Evolutionary conservation across 35 echinoderm and acorn worm genomes (phyloP), one percentile per base, ranked within the genome.

Genomic region (Chiridota heheva): DNA sequence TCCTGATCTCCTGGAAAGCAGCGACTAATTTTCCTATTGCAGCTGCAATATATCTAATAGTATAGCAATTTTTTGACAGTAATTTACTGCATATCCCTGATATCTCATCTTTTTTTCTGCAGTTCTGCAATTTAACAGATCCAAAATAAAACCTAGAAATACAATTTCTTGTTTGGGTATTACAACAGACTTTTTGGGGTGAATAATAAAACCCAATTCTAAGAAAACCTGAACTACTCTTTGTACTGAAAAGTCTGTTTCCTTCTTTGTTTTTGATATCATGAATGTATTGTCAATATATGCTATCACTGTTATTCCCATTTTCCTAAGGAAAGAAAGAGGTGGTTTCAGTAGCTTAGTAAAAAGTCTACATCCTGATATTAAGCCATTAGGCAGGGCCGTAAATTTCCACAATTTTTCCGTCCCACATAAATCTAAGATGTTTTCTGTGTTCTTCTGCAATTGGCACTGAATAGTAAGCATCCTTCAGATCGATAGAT

Each of bases 401-500:
- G 40, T 72, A 43, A 67, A 67, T 67, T 67, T 27, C 5, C 2
- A 67, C 17, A 67, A 18, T 30, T 5, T 67, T 34, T 36, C 63
- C 27, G 12, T 28, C 17, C 63, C 63, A 67, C 5, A 67, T 67
- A 67, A 67, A 10, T 28, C 38, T 28, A 16, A 67, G 38, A 67
- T 10, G 18, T 31, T 61, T 61, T 17, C 63, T 46, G 44, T 83
- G 42, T 63, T 60, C 46, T 0, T 3, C 5, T 24, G 29, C 5
- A 60, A 89, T 77, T 18, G 69, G 79, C 2, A 74, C 69, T 24
- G 36, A 24, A 29, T 69, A 70, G 59, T 83, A 70, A 3, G 80
- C 80, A 68, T 69, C 80, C 20, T 32, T 62, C 26, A 81, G 78
- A 48, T 81, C 78, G 16, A 81, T 81, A 5, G 61, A 81, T 57